Conservation (phyloP, 2,888 invertebrate species). For the Synanthedon myopaeformis region DNA sequence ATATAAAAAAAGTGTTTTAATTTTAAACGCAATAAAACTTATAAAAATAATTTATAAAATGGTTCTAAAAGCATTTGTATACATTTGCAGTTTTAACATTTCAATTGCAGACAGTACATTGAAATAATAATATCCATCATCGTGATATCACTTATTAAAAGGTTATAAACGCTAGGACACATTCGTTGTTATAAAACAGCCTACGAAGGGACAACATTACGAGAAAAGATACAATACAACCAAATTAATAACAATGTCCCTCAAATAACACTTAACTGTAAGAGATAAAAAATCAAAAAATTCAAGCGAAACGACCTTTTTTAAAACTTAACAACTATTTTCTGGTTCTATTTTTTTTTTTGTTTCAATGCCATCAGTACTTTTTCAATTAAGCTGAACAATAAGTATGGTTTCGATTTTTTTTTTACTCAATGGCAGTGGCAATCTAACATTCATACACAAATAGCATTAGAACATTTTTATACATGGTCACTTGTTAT, state of each 20-base stretch:
- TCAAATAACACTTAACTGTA: neutral
- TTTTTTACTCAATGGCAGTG: slow-evolving; percentile 46
- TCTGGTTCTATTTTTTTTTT: neutral
- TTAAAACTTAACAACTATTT: neutral
- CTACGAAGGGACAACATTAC: slow-evolving; percentile 38
- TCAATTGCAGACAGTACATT: too few species aligned
- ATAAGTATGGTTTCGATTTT: neutral
- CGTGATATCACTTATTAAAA: slow-evolving; percentile 17
- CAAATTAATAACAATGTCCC: slow-evolving; percentile 17
- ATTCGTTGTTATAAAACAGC: slow-evolving; percentile 67
- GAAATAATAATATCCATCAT: too few species aligned
- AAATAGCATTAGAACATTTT: slow-evolving; percentile 54
- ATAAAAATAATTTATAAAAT: too few species aligned
- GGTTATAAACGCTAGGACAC: slow-evolving; percentile 37
- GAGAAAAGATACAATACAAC: slow-evolving; percentile 13
- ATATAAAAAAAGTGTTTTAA: neutral
- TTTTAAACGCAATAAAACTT: neutral
- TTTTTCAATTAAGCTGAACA: neutral
- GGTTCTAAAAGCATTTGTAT: too few species aligned
- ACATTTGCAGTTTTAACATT: too few species aligned
- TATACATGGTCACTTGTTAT: slow-evolving; percentile 41
- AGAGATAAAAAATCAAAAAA: neutral
- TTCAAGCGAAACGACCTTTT: neutral
- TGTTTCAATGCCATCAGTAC: neutral
- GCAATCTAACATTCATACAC: slow-evolving; percentile 57